phyloP scores from a whole-genome alignment of 2,113 vertebrate genomes.

The Prinia subflava region DNA sequence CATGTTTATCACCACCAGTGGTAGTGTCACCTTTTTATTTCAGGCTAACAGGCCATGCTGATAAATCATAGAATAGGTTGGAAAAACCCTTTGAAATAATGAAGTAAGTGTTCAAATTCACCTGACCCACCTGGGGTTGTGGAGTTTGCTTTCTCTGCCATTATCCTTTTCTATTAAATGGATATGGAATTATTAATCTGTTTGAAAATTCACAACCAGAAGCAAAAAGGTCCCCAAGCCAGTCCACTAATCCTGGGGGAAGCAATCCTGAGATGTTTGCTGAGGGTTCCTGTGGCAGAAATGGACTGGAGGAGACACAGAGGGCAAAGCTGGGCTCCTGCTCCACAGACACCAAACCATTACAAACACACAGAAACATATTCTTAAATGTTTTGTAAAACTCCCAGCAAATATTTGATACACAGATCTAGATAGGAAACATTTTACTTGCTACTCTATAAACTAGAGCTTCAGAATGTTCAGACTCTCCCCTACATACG shows the following conservation, averaged over 20 bases:
- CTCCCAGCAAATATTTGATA: not conserved
- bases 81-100: not conserved
- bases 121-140: not conserved
- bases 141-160: not conserved
- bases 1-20: not conserved
- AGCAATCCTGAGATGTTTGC: not conserved
- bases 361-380: not conserved
- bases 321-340: not conserved
- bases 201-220: not conserved
- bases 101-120: not conserved
- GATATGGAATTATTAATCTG: fast-evolving
- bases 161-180: not conserved
- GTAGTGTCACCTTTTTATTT: not conserved
- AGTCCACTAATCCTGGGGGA: not conserved
- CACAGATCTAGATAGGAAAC: not conserved
- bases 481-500: not conserved
- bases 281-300: not conserved
- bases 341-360: not conserved
- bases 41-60: not conserved
- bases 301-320: fast-evolving
- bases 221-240: not conserved
- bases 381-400: not conserved
- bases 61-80: not conserved
- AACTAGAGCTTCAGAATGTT: not conserved
- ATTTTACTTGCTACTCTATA: not conserved